Percentiles rank a stretch among this genome's conserved stretches.
Evolutionary conservation across 2,797 vertebrate genomes (phyloP).

Genomic region (Vultur gryphus): DNA sequence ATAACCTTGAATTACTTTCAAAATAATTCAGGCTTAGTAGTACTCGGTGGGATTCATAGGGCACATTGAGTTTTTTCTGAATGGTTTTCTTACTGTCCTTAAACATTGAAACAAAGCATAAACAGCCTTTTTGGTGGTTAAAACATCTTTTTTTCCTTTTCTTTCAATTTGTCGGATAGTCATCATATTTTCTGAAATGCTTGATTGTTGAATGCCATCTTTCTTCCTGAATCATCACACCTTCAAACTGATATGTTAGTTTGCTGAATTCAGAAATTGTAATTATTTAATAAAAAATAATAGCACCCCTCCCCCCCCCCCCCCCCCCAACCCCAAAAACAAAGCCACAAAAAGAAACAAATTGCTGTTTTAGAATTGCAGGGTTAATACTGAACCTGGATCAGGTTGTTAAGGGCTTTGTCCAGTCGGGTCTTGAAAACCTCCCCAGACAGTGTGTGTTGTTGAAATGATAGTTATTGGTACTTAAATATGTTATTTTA

Average conservation of each 20-base stretch:
- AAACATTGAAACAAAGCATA: neutral
- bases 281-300: neutral
- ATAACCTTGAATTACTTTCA: neutral
- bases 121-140: neutral
- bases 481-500: neutral
- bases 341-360: neutral
- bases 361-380: neutral
- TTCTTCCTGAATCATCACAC: neutral
- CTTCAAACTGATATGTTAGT: neutral
- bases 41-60: neutral
- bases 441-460: neutral
- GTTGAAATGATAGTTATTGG: neutral
- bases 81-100: neutral
- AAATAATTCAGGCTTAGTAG: neutral
- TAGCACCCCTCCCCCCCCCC: too few species aligned
- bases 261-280: neutral
- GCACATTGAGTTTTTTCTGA: neutral
- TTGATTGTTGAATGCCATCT: neutral
- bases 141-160: neutral
- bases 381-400: neutral
- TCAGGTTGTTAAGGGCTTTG: neutral
- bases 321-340: neutral
- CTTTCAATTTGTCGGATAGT: neutral
- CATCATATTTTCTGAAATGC: neutral
- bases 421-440: fast-evolving